Evolutionary conservation across 1,140 invertebrate genomes (phyloP).

Genomic region (Vanessa tameamea): DNA sequence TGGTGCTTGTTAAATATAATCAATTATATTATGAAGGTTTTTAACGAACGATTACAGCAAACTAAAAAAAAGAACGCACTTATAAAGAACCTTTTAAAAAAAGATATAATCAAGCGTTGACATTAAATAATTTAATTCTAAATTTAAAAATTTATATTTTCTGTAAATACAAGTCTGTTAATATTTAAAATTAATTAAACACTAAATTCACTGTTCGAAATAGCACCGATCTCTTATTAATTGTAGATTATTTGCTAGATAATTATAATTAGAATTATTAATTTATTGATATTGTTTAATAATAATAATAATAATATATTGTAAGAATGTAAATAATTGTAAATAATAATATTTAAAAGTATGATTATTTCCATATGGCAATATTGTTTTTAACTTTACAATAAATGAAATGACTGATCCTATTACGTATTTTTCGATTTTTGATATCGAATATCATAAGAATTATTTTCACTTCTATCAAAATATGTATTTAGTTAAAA

Average conservation of each 20-base stretch:
- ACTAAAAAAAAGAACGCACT: too few species aligned
- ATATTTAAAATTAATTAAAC: slow-evolving; percentile 5
- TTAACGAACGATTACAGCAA: too few species aligned
- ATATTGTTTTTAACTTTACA: slow-evolving; percentile 18
- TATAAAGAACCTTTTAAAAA: too few species aligned
- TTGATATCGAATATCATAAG: background rate
- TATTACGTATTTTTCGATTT: slow-evolving; percentile 2
- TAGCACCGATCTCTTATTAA: slow-evolving; percentile 45
- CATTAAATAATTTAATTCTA: too few species aligned
- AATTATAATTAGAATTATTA: slow-evolving; percentile 38
- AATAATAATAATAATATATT: slow-evolving; percentile 20
- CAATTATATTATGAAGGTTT: too few species aligned
- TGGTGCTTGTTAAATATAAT: too few species aligned
- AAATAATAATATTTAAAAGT: slow-evolving; percentile 28
- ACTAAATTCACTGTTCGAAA: slow-evolving; percentile 37
- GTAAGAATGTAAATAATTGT: slow-evolving; percentile 31
- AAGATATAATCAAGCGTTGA: too few species aligned
- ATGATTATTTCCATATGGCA: slow-evolving; percentile 28
- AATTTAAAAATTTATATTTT: background rate
- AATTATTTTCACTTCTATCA: too few species aligned
- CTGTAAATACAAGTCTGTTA: slow-evolving; percentile 33
- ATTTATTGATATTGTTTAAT: slow-evolving; percentile 30
- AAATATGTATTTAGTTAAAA: too few species aligned
- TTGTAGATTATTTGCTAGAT: slow-evolving; percentile 47
- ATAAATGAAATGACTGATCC: background rate